Conservation (phyloP, 1,140 invertebrate species). For the Habropoda laboriosa region DNA sequence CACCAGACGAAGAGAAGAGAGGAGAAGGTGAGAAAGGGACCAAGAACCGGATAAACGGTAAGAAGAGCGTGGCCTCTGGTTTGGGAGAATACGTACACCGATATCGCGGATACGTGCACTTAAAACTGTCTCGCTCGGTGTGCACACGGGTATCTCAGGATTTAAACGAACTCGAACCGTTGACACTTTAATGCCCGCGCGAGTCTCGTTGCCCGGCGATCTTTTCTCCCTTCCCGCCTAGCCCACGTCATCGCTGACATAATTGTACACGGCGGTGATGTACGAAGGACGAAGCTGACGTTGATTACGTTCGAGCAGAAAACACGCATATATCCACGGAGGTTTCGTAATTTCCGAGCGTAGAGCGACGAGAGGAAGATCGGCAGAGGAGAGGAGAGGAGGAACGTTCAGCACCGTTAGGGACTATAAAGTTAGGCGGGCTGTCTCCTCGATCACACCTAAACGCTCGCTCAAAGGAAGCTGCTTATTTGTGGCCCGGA, state of each 20-base stretch:
- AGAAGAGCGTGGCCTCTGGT: too few relatives aligned
- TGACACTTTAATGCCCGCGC: conserved; percentile 68
- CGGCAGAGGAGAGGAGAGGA: background rate
- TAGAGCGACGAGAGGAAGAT: background rate
- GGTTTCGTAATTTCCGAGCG: conserved; percentile 56
- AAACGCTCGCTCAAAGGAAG: conserved; percentile 48
- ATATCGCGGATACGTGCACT: conserved; percentile 19
- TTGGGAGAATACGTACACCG: too few relatives aligned
- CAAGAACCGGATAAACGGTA: background rate
- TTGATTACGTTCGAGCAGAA: conserved; percentile 60
- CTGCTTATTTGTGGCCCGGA: conserved; percentile 48
- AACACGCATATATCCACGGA: conserved; percentile 51
- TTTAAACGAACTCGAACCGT: conserved; percentile 64
- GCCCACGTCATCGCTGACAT: conserved; percentile 64
- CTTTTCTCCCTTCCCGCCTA: conserved; percentile 16
- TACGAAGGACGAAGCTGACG: conserved; percentile 60
- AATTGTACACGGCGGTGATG: conserved; percentile 64
- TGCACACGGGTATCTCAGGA: conserved; percentile 50
- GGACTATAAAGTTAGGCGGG: conserved; percentile 43
- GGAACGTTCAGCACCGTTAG: conserved; percentile 38
- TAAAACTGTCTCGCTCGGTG: conserved; percentile 46
- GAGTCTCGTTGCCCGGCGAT: conserved; percentile 28
- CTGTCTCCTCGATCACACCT: conserved; percentile 53
- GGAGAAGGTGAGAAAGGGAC: background rate
- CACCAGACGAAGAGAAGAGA: background rate